Evolutionary conservation across 2,797 vertebrate species (phyloP).

Genomic region (Hippocampus kuda): DNA sequence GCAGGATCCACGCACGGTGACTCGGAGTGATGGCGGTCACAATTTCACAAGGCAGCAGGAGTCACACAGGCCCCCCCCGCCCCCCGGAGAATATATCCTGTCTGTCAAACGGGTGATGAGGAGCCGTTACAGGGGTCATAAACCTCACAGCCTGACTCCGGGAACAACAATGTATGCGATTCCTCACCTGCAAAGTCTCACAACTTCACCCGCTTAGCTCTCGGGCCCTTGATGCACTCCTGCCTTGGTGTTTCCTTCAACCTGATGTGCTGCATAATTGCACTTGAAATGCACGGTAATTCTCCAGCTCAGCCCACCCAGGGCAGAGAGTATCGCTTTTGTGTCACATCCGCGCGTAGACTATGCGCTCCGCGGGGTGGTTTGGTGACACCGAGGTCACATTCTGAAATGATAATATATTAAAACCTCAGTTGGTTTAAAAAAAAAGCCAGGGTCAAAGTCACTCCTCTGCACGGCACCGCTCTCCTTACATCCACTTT

Average conservation of each 20-base stretch:
- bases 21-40: constrained; percentile 36
- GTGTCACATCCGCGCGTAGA: constrained; percentile 26
- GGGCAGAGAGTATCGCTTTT: constrained; percentile 10
- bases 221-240: constrained; percentile 17
- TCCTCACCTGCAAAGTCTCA: constrained; percentile 44
- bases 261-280: constrained; percentile 19
- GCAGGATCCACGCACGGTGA: constrained; percentile 16
- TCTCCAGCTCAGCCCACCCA: constrained; percentile 12
- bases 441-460: constrained; percentile 44
- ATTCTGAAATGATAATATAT: constrained; percentile 50
- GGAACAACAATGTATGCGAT: constrained; percentile 54
- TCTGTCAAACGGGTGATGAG: constrained; percentile 57
- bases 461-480: constrained; percentile 22
- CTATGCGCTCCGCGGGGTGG: constrained; percentile 27
- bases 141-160: constrained; percentile 45
- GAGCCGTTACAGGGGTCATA: constrained; percentile 52
- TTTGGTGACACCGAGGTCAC: constrained; percentile 38
- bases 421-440: constrained; percentile 45
- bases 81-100: constrained; percentile 50
- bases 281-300: constrained; percentile 22
- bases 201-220: constrained; percentile 27
- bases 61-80: constrained; percentile 52
- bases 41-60: constrained; percentile 45
- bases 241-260: constrained; percentile 23
- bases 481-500: constrained; percentile 12